Percentiles rank a stretch among this genome's conserved stretches.
Evolutionary conservation across 1,140 invertebrate genomes (phyloP).

Genomic region (Ephestia elutella): DNA sequence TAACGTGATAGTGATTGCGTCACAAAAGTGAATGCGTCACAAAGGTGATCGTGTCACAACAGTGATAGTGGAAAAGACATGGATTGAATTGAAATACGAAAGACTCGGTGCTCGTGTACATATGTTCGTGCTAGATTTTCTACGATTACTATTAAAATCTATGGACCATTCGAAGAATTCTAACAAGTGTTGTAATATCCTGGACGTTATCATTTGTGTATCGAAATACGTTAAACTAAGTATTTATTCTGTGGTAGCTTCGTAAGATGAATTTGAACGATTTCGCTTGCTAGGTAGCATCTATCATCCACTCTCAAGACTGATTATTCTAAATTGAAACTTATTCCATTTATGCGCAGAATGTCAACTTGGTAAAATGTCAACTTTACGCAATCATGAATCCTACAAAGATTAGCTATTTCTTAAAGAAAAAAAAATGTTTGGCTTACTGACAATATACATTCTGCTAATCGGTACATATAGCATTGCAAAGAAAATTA

Average conservation of each 20-base stretch:
- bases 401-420: too few species aligned
- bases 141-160: conserved; percentile 56
- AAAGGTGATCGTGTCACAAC: conserved; percentile 31
- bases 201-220: background rate
- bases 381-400: background rate
- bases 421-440: too few species aligned
- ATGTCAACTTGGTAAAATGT: background rate
- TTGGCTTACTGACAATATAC: background rate
- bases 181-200: conserved; percentile 29
- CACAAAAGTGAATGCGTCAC: conserved; percentile 48
- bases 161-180: conserved; percentile 60
- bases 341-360: background rate
- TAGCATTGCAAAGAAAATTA: background rate
- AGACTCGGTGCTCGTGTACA: conserved; percentile 69
- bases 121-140: conserved; percentile 71
- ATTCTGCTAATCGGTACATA: too few species aligned
- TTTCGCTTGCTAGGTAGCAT: conserved; percentile 18
- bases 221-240: conserved; percentile 43
- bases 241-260: conserved; percentile 64
- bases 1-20: conserved; percentile 43
- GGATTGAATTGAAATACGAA: conserved; percentile 40
- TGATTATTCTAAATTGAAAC: conserved; percentile 63
- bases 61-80: conserved; percentile 43
- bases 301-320: conserved; percentile 59
- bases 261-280: conserved; percentile 35